phyloP scores from a whole-genome alignment of 2,888 invertebrate species.

The Nineta flava region DNA sequence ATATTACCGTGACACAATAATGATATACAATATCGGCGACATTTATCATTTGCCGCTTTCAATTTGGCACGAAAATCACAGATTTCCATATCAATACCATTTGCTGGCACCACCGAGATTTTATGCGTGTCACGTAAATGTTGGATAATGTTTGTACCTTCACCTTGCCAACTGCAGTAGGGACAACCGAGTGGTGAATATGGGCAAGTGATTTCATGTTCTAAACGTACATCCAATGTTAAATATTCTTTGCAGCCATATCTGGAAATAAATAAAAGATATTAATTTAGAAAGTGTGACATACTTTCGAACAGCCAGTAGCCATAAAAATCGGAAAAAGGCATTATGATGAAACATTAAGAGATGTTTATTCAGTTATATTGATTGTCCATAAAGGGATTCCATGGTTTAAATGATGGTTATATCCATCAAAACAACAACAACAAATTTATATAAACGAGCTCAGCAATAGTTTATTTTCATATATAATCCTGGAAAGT shows the following conservation, averaged over 20 bases:
- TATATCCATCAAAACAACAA: too few relatives aligned
- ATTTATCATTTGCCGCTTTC: slow-evolving; percentile 2
- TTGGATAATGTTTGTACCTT: slow-evolving; percentile 10
- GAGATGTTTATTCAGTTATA: too few relatives aligned
- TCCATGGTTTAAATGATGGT: too few relatives aligned
- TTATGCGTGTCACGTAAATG: slow-evolving; percentile 16
- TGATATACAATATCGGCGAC: slow-evolving; percentile 7
- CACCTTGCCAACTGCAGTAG: slow-evolving; percentile 14
- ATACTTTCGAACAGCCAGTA: too few relatives aligned
- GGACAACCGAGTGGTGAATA: slow-evolving; percentile 14
- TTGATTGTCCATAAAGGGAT: too few relatives aligned
- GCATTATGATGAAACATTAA: too few relatives aligned
- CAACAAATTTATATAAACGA: too few relatives aligned
- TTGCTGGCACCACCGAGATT: slow-evolving; percentile 13
- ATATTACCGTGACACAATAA: slow-evolving; percentile 10
- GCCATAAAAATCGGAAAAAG: too few relatives aligned
- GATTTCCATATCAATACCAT: slow-evolving; percentile 15
- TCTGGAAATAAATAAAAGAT: slow-evolving; percentile 9
- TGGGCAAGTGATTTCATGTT: slow-evolving; percentile 15
- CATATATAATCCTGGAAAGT: too few relatives aligned
- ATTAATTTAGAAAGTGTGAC: slow-evolving; percentile 1
- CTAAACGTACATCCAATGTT: slow-evolving; percentile 12
- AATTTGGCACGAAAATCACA: slow-evolving; percentile 14
- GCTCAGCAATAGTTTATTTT: too few relatives aligned
- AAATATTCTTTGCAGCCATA: slow-evolving; percentile 15